phyloP scores from a whole-genome alignment of 2,888 invertebrate species.

The Sphaeridia pumilis region DNA sequence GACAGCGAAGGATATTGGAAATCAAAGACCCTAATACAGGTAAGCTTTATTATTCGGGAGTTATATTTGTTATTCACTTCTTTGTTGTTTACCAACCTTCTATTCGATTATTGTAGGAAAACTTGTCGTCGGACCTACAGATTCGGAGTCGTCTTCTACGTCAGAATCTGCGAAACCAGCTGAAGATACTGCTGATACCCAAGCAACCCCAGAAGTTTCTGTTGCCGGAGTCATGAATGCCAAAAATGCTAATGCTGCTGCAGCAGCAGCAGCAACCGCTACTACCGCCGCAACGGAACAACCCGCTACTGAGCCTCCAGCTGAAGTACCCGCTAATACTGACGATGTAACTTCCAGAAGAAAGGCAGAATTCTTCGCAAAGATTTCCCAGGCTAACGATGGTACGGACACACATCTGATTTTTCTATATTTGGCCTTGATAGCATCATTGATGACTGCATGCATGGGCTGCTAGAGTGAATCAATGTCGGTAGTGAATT shows the following conservation, averaged over 20 bases:
- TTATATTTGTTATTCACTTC: neutral
- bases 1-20: constrained; percentile 39
- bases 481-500: no score
- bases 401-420: no score
- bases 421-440: no score
- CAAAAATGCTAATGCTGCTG: neutral
- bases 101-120: no score
- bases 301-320: neutral
- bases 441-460: no score
- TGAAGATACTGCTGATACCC: neutral
- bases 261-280: neutral
- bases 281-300: neutral
- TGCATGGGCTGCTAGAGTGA: no score
- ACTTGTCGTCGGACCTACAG: neutral
- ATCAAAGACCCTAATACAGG: constrained; percentile 46
- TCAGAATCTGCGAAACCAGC: neutral
- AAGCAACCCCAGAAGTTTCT: neutral
- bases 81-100: no score
- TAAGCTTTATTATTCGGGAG: constrained; percentile 39
- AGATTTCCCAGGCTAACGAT: constrained; percentile 34
- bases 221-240: neutral
- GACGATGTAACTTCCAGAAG: constrained; percentile 14
- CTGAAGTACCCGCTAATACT: neutral
- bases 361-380: constrained; percentile 33
- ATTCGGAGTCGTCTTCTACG: neutral